Conservation (phyloP, 2,113 vertebrate genomes). For the Embiotoca jacksoni region DNA sequence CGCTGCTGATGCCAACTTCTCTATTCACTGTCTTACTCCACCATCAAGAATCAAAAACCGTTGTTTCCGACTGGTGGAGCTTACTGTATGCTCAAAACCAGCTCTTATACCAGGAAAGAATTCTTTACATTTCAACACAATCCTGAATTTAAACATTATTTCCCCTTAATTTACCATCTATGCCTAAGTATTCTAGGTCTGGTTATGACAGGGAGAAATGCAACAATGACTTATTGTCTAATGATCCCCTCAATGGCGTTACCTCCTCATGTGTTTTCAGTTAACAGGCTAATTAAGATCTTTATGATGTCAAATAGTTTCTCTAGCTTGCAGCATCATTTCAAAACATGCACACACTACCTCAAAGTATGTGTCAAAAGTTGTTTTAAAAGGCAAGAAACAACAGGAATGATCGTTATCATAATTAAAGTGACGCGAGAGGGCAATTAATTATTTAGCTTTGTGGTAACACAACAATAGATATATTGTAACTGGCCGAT, state of each 20-base stretch:
- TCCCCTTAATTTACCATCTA: too few species aligned
- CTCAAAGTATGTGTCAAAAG: neutral
- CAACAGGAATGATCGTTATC: neutral
- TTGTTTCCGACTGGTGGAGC: neutral
- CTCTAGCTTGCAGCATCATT: conserved; percentile 14
- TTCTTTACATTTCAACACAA: neutral
- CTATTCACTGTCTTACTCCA: neutral
- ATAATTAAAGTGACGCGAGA: neutral
- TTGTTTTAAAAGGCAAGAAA: neutral
- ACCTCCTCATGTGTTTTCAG: conserved; percentile 17
- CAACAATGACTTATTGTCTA: neutral
- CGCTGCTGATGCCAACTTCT: neutral
- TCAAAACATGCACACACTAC: neutral
- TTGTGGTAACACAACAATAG: neutral
- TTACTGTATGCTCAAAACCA: neutral
- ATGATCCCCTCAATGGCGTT: neutral
- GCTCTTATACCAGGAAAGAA: neutral
- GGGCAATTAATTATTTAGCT: neutral
- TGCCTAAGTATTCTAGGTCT: too few species aligned
- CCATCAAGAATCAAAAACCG: neutral
- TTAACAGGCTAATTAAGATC: conserved; percentile 4
- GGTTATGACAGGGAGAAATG: too few species aligned
- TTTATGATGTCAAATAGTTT: neutral
- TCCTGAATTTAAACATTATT: too few species aligned
- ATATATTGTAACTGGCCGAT: conserved; percentile 1